A percentile compares a stretch with the other conserved stretches of the same genome.
Evolutionary conservation across 2,888 invertebrate genomes (phyloP).

Genomic region (Caenorhabditis imperialis): DNA sequence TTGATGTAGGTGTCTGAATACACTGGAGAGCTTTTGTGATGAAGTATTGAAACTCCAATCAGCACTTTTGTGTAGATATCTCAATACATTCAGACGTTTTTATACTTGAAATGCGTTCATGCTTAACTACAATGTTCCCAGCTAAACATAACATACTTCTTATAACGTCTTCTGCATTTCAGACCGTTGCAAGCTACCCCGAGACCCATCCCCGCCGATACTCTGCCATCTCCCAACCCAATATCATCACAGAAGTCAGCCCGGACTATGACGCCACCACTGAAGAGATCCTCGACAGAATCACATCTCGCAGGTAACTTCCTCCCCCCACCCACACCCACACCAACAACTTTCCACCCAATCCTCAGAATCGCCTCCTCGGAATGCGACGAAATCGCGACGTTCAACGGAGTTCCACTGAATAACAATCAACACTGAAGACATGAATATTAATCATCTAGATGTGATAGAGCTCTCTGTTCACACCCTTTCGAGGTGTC

Average conservation of each 20-base stretch:
- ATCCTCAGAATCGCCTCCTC: conserved; percentile 34
- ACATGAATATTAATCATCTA: no score
- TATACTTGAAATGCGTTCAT: no score
- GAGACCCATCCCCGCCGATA: conserved; percentile 37
- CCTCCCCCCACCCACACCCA: not conserved
- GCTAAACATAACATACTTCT: not conserved
- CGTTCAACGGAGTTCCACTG: conserved; percentile 28
- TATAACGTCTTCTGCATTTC: not conserved
- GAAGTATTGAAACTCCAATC: no score
- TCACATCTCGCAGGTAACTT: conserved; percentile 88
- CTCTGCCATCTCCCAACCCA: conserved; percentile 18
- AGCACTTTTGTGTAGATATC: no score
- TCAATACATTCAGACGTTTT: no score
- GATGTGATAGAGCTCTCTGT: not conserved
- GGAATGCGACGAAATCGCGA: conserved; percentile 35
- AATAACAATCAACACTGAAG: conserved; percentile 45
- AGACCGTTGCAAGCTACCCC: conserved; percentile 21
- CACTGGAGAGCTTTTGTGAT: no score
- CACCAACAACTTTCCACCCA: conserved; percentile 4
- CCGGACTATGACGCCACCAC: conserved; percentile 93
- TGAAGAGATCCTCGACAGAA: conserved; percentile 93
- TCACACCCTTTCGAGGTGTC: not conserved
- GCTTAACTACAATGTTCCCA: not conserved
- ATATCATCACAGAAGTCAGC: conserved; percentile 81
- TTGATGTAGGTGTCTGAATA: no score